A percentile compares a stretch with the other conserved stretches of the same genome.
These are phyloP conservation scores for Dicyrtoma fusca DNA, from an alignment of 2,888 invertebrate genomes.

Conservation along the genomic window DNA sequence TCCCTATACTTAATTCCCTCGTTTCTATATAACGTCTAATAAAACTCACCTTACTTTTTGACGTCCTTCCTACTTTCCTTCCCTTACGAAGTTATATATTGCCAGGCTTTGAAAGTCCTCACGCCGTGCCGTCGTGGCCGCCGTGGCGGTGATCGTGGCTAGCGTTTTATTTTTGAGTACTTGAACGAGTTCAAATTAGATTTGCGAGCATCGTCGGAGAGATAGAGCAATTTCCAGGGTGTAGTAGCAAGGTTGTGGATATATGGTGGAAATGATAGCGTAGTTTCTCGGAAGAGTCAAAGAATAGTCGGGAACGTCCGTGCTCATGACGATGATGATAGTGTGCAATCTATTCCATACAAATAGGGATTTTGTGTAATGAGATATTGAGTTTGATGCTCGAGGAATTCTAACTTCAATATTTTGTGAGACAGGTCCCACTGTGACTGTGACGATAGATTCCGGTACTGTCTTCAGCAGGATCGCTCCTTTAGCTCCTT, in stretches of 20 bases:
- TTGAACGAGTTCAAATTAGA: no score
- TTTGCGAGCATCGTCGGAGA: not conserved
- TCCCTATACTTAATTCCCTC: no score
- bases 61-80: no score
- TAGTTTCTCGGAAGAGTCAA: not conserved
- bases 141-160: no score
- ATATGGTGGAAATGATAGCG: not conserved
- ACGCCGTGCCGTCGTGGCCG: no score
- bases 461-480: conserved; percentile 69
- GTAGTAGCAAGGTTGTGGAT: no score
- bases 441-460: conserved; percentile 71
- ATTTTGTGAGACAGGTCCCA: conserved; percentile 64
- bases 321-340: conserved; percentile 4
- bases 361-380: conserved; percentile 2
- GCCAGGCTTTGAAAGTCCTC: no score
- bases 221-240: not conserved
- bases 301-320: not conserved
- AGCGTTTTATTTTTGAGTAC: no score
- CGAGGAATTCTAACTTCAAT: conserved; percentile 30
- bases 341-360: not conserved
- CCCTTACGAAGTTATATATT: no score
- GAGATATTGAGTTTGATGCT: conserved; percentile 14
- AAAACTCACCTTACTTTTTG: no score
- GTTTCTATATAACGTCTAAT: no score
- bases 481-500: conserved; percentile 65